phyloP scores from a whole-genome alignment of 2,888 invertebrate genomes.

The Morpho helenor region DNA sequence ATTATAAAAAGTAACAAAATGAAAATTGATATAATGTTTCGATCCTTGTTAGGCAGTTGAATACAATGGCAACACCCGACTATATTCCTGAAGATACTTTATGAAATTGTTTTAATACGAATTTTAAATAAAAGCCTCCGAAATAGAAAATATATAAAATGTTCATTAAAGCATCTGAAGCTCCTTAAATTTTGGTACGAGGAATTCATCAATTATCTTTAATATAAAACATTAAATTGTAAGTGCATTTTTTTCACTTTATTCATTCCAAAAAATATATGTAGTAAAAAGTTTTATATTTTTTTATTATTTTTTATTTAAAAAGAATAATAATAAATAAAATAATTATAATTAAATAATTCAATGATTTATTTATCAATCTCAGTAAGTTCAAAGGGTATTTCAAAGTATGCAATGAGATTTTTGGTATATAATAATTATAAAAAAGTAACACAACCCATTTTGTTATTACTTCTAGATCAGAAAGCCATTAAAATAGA shows the following conservation, averaged over 20 bases:
- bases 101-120: background rate
- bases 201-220: background rate
- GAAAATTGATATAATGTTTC: conserved; percentile 14
- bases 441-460: no score
- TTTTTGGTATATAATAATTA: no score
- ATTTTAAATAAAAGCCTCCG: conserved; percentile 15
- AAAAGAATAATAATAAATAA: no score
- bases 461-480: no score
- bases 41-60: conserved; percentile 3
- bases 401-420: background rate
- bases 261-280: no score
- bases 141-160: background rate
- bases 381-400: background rate
- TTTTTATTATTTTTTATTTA: no score
- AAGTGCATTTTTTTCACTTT: no score
- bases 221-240: conserved; percentile 4
- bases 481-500: no score
- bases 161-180: background rate
- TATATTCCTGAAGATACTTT: no score
- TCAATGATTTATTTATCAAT: background rate
- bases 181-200: background rate
- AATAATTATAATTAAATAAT: no score
- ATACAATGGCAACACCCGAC: background rate
- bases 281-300: no score
- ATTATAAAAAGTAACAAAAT: conserved; percentile 24